Base-by-base conservation (phyloP, 2,888 invertebrate species). In the Furcula furcula region DNA sequence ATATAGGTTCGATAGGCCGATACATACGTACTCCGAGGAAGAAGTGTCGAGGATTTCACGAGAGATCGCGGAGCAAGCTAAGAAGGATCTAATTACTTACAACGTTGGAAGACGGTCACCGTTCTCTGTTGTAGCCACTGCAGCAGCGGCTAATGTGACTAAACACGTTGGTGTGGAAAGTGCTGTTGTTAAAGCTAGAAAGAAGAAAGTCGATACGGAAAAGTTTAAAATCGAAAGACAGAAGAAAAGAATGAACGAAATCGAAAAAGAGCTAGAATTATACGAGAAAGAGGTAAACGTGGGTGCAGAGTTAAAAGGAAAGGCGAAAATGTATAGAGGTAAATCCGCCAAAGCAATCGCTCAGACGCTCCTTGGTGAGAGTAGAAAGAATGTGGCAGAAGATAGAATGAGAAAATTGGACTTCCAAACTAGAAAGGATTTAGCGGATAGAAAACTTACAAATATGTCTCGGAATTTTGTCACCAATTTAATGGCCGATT, bases 271-370 rank as follows among this genome's bases (percentile, higher is more conserved):
- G 36, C 56, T 84, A 1, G 77, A 82, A 28, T 60, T 72, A 29
- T 71, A 89, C 29, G 85, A 90, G 54, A 71, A 76, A 23, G 81
- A 77, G 46, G 83, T 80, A 32, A 81, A 81, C 38, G 84, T 89
- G 14, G 81, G 87, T 52, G 75, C 85, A 49, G 90, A 91, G 58
- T 72, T 91, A 42, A 90, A 83, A 72, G 76, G 89, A 42, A 85
- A 83, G 65, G 90, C 91, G 44, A 82, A 89, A 70, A 77, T 90
- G 73, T 91, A 94, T 28, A 90, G 93, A 58, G 94, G 94, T 30
- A 94, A 93, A 87, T 94, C 95, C 2, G 94, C 94, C 4, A 92
- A 90, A 63, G 92, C 92, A 27, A 95, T 95, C 41, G 93, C 92
- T 48, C 90, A 91, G 43, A 91, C 92, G 7, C 77, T 94, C 23